These are phyloP conservation scores for Aradus depressus DNA, from an alignment of 2,888 invertebrate species.

Conservation along the genomic window DNA sequence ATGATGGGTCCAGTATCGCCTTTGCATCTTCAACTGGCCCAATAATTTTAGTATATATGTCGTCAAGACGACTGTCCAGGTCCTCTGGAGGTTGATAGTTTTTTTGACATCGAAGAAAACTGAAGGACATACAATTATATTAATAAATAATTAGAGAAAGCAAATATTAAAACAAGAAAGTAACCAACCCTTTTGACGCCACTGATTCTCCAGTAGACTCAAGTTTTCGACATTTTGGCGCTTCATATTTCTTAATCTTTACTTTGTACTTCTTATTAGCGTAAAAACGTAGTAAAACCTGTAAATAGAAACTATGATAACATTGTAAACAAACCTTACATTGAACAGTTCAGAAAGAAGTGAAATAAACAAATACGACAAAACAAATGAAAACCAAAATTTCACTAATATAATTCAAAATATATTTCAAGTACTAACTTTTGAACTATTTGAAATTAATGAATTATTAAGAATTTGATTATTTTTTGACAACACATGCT, in stretches of 20 bases:
- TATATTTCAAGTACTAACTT: constrained; percentile 9
- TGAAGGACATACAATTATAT: constrained; percentile 25
- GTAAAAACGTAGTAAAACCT: constrained; percentile 7
- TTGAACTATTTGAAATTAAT: neutral
- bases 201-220: constrained; percentile 50
- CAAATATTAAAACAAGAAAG: neutral
- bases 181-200: constrained; percentile 52
- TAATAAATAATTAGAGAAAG: neutral
- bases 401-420: neutral
- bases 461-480: constrained; percentile 14
- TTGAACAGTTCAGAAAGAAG: neutral
- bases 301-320: constrained; percentile 4
- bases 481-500: constrained; percentile 35
- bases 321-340: constrained; percentile 10
- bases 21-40: constrained; percentile 40
- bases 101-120: constrained; percentile 60
- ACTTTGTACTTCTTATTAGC: constrained; percentile 16
- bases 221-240: constrained; percentile 38
- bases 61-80: constrained; percentile 47
- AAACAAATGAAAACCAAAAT: neutral
- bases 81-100: constrained; percentile 62
- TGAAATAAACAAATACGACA: neutral
- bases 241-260: constrained; percentile 18
- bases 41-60: too few species aligned
- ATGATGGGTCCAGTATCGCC: constrained; percentile 31